Conservation (phyloP, 2,797 vertebrate genomes). For the Florisuga fusca region DNA sequence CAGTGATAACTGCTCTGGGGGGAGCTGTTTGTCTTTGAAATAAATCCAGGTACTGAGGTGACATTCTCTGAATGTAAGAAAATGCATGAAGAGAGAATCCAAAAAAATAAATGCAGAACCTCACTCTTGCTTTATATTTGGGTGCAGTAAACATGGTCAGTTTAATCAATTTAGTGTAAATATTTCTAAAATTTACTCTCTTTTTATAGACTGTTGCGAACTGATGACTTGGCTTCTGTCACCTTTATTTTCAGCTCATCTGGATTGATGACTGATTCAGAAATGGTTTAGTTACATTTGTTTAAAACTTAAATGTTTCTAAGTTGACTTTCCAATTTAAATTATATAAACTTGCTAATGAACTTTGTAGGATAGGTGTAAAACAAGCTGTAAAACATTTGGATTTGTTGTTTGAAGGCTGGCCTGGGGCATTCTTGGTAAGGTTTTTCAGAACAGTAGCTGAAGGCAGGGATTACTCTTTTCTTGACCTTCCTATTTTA, state of each 20-base stretch:
- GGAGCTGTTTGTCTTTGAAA: slow-evolving; percentile 39
- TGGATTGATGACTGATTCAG: background rate
- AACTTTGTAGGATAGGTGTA: background rate
- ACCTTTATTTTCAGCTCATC: slow-evolving; percentile 19
- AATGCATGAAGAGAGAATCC: background rate
- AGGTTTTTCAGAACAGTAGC: background rate
- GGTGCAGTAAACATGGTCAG: background rate
- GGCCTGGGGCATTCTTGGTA: background rate
- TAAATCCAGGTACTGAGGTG: background rate
- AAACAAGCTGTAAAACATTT: background rate
- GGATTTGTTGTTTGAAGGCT: background rate
- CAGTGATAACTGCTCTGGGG: background rate
- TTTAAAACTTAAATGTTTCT: background rate
- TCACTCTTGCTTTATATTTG: slow-evolving; percentile 12
- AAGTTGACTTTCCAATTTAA: background rate
- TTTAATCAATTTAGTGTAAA: background rate
- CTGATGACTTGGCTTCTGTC: background rate
- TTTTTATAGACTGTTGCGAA: background rate
- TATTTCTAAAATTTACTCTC: background rate
- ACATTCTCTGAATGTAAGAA: background rate
- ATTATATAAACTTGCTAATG: background rate
- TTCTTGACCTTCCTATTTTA: background rate
- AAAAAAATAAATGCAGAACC: background rate
- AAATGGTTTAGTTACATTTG: background rate
- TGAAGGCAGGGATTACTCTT: background rate